Percentiles rank a stretch among this genome's conserved stretches.
Evolutionary conservation across 2,113 vertebrate genomes (phyloP).

Genomic region (Solenodon paradoxus): DNA sequence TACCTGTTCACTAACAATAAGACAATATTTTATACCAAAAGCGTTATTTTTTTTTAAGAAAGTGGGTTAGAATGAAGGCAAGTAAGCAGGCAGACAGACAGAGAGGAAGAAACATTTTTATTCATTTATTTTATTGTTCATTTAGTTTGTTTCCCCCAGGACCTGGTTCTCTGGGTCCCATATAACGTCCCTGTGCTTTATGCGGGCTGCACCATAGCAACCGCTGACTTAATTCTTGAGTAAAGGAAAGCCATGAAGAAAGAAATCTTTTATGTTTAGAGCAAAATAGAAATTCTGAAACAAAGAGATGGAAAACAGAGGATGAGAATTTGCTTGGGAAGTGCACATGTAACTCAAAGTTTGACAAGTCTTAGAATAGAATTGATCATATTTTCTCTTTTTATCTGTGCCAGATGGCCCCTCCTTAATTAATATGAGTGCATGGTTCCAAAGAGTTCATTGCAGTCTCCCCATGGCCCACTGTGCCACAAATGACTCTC

Average conservation of each 20-base stretch:
- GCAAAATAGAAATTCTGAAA: neutral
- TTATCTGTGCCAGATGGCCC: constrained; percentile 67
- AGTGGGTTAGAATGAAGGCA: too few species aligned
- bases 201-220: too few species aligned
- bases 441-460: constrained; percentile 23
- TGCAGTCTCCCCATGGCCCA: neutral
- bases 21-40: constrained; percentile 3
- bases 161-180: too few species aligned
- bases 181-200: too few species aligned
- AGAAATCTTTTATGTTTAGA: neutral
- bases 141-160: too few species aligned
- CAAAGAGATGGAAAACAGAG: neutral
- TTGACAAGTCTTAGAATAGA: neutral
- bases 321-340: neutral
- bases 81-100: too few species aligned
- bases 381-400: constrained; percentile 36
- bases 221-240: too few species aligned
- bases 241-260: neutral
- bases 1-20: neutral
- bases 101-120: too few species aligned
- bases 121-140: too few species aligned
- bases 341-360: neutral
- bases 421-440: constrained; percentile 71
- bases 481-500: constrained; percentile 41
- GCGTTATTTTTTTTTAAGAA: too few species aligned